phyloP scores from a whole-genome alignment of 2,113 vertebrate genomes.

The Myotis yumanensis region DNA sequence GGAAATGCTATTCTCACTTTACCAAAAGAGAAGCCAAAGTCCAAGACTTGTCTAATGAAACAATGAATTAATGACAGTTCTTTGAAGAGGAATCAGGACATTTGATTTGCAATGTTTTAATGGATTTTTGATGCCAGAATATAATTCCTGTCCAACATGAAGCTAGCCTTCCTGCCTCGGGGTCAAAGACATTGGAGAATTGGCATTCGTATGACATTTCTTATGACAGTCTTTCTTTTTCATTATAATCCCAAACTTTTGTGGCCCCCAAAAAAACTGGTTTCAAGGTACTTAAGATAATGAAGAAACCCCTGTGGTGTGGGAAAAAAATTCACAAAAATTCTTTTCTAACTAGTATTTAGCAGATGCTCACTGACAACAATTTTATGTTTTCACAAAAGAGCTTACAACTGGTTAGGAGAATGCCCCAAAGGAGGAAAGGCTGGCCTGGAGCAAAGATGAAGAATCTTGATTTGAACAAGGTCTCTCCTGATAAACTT shows the following conservation, averaged over 20 bases:
- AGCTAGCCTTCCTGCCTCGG: neutral
- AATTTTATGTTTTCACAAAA: slow-evolving; percentile 24
- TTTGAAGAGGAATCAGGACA: slow-evolving; percentile 41
- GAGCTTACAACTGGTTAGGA: neutral
- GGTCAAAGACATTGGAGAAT: neutral
- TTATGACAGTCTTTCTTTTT: slow-evolving; percentile 9
- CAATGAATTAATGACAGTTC: slow-evolving; percentile 57
- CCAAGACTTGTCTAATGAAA: slow-evolving; percentile 50
- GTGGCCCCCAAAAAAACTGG: neutral
- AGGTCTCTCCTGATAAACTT: neutral
- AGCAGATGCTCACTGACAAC: neutral
- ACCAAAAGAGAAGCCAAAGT: slow-evolving; percentile 51
- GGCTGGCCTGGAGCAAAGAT: neutral
- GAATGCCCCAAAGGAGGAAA: neutral
- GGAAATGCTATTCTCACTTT: slow-evolving; percentile 48
- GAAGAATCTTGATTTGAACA: neutral
- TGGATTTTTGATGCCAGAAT: slow-evolving; percentile 45
- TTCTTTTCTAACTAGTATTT: neutral
- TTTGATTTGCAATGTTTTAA: slow-evolving; percentile 64
- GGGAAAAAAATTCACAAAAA: neutral
- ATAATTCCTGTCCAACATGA: slow-evolving; percentile 22
- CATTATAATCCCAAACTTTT: neutral
- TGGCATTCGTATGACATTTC: slow-evolving; percentile 48
- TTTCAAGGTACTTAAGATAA: slow-evolving; percentile 4
- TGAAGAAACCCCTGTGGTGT: neutral